Base-by-base conservation (phyloP, 2,888 invertebrate genomes). In the Nymphalis polychloros region DNA sequence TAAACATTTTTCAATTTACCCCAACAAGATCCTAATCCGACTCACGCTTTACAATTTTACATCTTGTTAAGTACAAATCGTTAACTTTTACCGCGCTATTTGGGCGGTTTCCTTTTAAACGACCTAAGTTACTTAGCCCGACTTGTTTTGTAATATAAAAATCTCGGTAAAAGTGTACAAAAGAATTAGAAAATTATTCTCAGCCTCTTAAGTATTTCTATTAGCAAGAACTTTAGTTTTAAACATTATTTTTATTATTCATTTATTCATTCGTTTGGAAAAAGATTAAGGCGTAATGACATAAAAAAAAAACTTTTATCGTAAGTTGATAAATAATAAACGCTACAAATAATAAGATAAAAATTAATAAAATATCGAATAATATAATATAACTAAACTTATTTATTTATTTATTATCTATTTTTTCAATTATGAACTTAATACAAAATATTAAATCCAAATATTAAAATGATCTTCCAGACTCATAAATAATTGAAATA, bases 41-140 rank as follows among this genome's bases (percentile, higher is more conserved):
- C 19, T 48, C 48, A 20, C 59, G 13, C 31, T 59, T 57, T 27
- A 50, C 46, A 61, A 77, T 79, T 79, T 78, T 81, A 77, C 73
- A 70, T 73, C 78, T 80, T 81, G 80, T 84, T 83, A 83, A 84
- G 80, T 82, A 76, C 72, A 76, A 77, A 79, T 69, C 80, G 79
- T 86, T 84, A 83, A 80, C 83, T 84, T 83, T 86, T 86, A 85
- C 79, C 79, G 76, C 78, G 79, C 81, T 75, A 81, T 86, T 87
- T 75, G 77, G 78, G 76, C 79, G 68, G 63, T 70, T 76, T 69
- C 72, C 68, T 73, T 73, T 65, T 72, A 72, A 75, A 75, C 72
- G 71, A 73, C 64, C 69, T 63, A 64, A 75, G 71, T 73, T 73
- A 75, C 75, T 75, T 75, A 73, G 73, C 66, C 62, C 47, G 62